Conservation (phyloP, 2,113 vertebrate genomes). For the Gobiocypris rarus region DNA sequence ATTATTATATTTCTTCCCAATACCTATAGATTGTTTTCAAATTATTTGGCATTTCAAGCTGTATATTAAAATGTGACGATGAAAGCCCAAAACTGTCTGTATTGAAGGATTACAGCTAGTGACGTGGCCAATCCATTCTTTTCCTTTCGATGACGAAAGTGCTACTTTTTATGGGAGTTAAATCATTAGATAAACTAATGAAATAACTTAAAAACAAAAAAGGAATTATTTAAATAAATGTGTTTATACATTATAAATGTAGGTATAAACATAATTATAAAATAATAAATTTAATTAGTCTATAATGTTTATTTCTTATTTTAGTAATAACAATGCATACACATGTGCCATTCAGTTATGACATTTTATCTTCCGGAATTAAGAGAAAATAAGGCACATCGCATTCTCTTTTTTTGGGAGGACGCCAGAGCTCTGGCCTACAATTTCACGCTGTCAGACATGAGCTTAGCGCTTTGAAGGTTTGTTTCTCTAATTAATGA, state of each 20-base stretch:
- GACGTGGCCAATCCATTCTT: not conserved
- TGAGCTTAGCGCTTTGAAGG: slow-evolving; percentile 29
- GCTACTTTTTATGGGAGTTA: not conserved
- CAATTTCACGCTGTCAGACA: slow-evolving; percentile 37
- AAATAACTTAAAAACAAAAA: not conserved
- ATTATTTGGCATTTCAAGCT: not conserved
- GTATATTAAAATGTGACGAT: not conserved
- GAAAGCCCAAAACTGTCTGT: not conserved
- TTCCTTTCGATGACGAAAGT: not conserved
- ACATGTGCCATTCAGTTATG: not conserved
- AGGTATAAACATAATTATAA: not conserved
- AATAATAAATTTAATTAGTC: not conserved
- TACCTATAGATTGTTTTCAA: not conserved
- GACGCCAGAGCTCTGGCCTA: slow-evolving; percentile 39
- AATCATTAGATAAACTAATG: not conserved
- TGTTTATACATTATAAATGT: too few species aligned
- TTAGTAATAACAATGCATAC: not conserved
- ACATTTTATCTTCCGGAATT: not conserved
- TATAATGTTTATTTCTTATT: not conserved
- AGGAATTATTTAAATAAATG: too few species aligned
- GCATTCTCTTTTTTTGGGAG: slow-evolving; percentile 11
- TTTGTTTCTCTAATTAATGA: slow-evolving; percentile 32
- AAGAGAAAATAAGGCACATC: not conserved
- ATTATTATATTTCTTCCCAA: not conserved
- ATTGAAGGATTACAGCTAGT: not conserved